Base-by-base conservation (phyloP, 2,888 invertebrate species). In the Heteromurus nitidus region DNA sequence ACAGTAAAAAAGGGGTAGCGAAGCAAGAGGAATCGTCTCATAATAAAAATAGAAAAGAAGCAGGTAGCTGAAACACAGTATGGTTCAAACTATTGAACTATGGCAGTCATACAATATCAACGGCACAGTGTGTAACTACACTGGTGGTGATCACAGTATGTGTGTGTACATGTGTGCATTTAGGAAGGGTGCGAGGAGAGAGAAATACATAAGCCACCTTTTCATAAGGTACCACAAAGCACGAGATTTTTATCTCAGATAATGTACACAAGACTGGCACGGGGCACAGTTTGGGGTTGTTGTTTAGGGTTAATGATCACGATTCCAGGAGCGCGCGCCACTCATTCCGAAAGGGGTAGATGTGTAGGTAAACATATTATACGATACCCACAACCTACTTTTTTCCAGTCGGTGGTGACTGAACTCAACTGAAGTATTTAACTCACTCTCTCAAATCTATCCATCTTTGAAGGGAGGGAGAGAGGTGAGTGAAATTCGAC, bases 191-290 rank as follows among this genome's bases (percentile, higher is more conserved):
- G 55, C 24, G 26, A 24, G 53, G 20, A n/a, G 62, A 30, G 18
- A 3, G 24, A 5, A 62, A 30, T 31, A 55, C 22, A 3, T 31
- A 62, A 16, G 30, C 20, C 20, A n/a, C 24, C 62, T 31, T 9
- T 9, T 72, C 72, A 50, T 76, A 77, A 62, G 69, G 77, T 47
- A 77, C 62, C 69, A 69, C 77, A 69, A 68, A 77, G 77, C 68
- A 77, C 77, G 68, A 77, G 77, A 77, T 77, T 77, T 77, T 77
- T 69, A 69, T 69, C 60, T 44, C 28, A 60, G 42, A 36, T 42
- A 74, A 69, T 30, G 60, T 62, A 77, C 77, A 77, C 69, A 77
- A 60, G 77, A 62, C 77, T 69, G 69, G 69, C 77, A 77, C 69
- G 77, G 77, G 69, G 77, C 77, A 58, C 62, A 69, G 67, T 64